phyloP scores from a whole-genome alignment of 2,797 vertebrate species.

The Apodemus agrarius region DNA sequence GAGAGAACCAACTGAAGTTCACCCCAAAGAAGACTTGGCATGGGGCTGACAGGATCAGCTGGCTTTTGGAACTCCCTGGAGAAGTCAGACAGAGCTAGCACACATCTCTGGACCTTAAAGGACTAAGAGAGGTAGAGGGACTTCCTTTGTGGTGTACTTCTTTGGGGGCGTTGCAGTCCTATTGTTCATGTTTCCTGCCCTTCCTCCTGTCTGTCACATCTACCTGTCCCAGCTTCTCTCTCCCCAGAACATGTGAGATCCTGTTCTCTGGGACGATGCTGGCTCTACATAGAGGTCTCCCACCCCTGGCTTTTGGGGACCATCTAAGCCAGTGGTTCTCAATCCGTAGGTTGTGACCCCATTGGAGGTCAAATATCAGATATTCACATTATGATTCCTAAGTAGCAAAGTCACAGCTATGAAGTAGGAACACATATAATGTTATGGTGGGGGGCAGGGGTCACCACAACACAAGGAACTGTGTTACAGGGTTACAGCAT shows the following conservation, averaged over 20 bases:
- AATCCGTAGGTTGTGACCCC: background rate
- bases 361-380: background rate
- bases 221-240: background rate
- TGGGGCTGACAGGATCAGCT: background rate
- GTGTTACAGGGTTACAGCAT: background rate
- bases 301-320: background rate
- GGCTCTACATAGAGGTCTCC: background rate
- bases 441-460: background rate
- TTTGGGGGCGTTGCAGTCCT: slow-evolving; percentile 33
- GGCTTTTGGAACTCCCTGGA: slow-evolving; percentile 58
- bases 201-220: background rate
- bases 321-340: background rate
- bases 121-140: background rate
- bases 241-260: background rate
- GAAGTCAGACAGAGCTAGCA: slow-evolving; percentile 37
- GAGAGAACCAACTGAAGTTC: background rate
- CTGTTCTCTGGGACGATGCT: background rate
- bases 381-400: background rate
- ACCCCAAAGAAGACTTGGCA: background rate
- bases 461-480: background rate
- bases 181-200: background rate
- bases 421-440: background rate
- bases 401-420: background rate
- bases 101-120: background rate
- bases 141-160: slow-evolving; percentile 53